Conservation (phyloP, 2,113 vertebrate genomes). For the Myrmophylax atrothorax region DNA sequence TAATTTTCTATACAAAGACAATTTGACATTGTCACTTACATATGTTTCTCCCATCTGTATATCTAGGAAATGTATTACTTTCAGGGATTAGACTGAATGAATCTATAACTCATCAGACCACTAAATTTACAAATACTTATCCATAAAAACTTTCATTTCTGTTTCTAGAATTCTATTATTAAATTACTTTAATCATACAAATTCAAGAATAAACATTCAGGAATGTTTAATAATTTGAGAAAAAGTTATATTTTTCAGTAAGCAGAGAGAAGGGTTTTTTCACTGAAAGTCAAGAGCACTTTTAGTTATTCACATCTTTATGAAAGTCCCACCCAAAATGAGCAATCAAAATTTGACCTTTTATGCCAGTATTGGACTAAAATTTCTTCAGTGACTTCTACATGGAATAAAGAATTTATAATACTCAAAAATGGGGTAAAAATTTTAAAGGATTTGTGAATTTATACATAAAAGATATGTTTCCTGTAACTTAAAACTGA, state of each 20-base stretch:
- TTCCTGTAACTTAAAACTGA: neutral
- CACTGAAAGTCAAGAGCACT: neutral
- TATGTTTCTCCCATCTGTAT: neutral
- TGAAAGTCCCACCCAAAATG: neutral
- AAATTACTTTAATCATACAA: neutral
- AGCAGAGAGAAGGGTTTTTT: neutral
- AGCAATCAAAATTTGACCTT: neutral
- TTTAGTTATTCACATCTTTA: neutral
- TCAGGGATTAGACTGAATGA: neutral
- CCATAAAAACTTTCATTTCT: neutral
- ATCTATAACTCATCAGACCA: neutral
- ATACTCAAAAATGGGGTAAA: neutral
- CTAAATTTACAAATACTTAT: neutral
- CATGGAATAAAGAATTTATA: neutral
- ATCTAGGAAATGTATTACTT: neutral
- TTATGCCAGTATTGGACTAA: neutral
- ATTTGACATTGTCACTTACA: neutral
- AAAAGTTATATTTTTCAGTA: neutral
- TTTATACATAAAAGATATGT: neutral
- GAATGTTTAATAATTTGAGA: neutral
- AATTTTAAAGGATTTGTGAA: neutral
- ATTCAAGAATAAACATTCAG: neutral
- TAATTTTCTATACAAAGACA: neutral
- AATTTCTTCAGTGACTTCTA: neutral
- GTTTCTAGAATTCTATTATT: neutral